phyloP scores from a whole-genome alignment of 2,113 vertebrate species.

The Potamarius usumacintae region DNA sequence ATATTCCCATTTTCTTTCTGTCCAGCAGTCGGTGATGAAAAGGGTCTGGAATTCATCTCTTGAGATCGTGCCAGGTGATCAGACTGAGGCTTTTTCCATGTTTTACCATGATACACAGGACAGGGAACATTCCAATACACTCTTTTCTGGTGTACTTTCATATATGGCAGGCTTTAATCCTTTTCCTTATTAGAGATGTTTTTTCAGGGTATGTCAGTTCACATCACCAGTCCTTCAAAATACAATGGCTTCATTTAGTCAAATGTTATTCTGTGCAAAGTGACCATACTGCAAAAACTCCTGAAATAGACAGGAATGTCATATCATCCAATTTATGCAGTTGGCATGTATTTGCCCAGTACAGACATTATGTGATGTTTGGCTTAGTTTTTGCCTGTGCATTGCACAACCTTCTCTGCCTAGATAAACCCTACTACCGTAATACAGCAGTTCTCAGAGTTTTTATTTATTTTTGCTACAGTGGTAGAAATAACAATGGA shows the following conservation, averaged over 20 bases:
- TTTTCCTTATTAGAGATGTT: not conserved
- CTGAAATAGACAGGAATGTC: not conserved
- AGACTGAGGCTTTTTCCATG: conserved; percentile 1
- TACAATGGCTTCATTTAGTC: not conserved
- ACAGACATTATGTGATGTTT: not conserved
- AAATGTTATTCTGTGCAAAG: not conserved
- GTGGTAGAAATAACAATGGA: not conserved
- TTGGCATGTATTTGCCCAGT: not conserved
- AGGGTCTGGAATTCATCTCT: conserved; percentile 22
- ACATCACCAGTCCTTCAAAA: not conserved
- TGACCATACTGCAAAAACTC: not conserved
- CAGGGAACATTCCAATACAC: too few relatives aligned
- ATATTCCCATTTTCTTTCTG: conserved; percentile 20
- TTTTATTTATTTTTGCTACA: not conserved
- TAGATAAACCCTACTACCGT: not conserved
- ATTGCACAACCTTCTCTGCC: not conserved
- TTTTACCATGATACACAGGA: not conserved
- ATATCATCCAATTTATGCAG: not conserved
- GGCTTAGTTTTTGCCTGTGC: not conserved
- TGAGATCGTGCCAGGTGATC: conserved; percentile 1
- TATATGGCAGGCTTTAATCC: not conserved
- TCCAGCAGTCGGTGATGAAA: not conserved
- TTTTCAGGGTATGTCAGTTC: not conserved
- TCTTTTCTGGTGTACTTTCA: not conserved
- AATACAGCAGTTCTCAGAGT: not conserved